Percentiles rank a stretch among this genome's conserved stretches.
Conservation (phyloP, 2,888 invertebrate genomes). For the Latrodectus hesperus region DNA sequence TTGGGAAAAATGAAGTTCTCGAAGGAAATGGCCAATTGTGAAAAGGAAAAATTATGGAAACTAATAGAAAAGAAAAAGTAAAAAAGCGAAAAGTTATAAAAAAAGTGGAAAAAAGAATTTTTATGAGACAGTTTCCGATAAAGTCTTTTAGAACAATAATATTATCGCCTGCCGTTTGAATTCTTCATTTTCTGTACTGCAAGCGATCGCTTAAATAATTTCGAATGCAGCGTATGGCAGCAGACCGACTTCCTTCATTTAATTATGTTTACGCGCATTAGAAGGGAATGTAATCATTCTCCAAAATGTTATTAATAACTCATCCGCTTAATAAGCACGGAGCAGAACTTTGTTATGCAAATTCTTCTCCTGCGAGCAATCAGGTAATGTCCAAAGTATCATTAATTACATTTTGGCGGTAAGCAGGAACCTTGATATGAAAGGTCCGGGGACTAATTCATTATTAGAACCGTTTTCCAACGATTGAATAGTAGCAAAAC, state of each 20-base stretch:
- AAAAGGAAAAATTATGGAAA: not conserved
- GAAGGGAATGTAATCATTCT: slow-evolving; percentile 61
- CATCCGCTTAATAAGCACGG: slow-evolving; percentile 66
- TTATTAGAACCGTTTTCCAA: slow-evolving; percentile 52
- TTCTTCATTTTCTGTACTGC: slow-evolving; percentile 39
- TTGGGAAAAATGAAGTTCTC: not conserved
- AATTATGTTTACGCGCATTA: slow-evolving; percentile 66
- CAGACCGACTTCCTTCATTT: slow-evolving; percentile 63
- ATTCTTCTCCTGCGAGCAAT: slow-evolving; percentile 51
- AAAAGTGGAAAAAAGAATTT: not conserved
- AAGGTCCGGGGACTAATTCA: slow-evolving; percentile 61
- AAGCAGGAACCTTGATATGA: slow-evolving; percentile 46
- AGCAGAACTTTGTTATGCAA: slow-evolving; percentile 66
- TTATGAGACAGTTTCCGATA: slow-evolving; percentile 35
- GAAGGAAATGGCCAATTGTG: no score
- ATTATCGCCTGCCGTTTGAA: slow-evolving; percentile 47
- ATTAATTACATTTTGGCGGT: slow-evolving; percentile 62
- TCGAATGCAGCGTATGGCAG: slow-evolving; percentile 29
- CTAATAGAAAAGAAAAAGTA: not conserved
- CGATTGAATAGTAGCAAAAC: slow-evolving; percentile 38
- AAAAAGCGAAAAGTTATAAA: not conserved
- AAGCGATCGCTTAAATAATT: slow-evolving; percentile 63
- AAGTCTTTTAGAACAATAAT: slow-evolving; percentile 37
- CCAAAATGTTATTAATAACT: slow-evolving; percentile 69
- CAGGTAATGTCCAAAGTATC: slow-evolving; percentile 65